Evolutionary conservation across 1,140 invertebrate species (phyloP), one percentile per base, ranked within the genome.

Genomic region (Eulimnadia texana): DNA sequence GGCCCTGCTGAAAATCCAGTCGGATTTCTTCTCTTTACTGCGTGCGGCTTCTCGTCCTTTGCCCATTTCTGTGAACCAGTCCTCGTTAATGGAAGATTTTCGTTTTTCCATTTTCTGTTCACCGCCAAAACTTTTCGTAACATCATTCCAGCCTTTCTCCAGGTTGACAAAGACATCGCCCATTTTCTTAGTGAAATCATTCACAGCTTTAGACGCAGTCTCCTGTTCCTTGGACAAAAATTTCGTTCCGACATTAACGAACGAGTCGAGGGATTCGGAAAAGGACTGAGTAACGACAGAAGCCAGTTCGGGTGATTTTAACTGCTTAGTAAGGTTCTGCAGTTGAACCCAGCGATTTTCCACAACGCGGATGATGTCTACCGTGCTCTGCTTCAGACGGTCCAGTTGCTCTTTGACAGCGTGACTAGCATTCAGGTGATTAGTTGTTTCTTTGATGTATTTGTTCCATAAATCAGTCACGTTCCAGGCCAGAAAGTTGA

Each of bases 1-100:
- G 16, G 55, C 55, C 22, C 55, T 27, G n/a, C 29, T 33, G 55
- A 57, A 57, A 23, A 57, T 28, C 55, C 55, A 57, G 13, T 57
- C 55, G 55, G 27, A 29, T 25, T 33, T 23, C 20, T 57, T 57
- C 28, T 57, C 55, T 10, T 11, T 28, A 10, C 28, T 27, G 25
- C 55, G 25, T 3, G 33, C 20, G 22, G 27, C 33, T 9, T 57
- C 55, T 1, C 55, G 55, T 6, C 29, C 24, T n/a, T 57, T 23
- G 2, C 55, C 55, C 55, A 57, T 57, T 9, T 23, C 27, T 3
- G 16, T 19, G 25, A 57, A 57, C 55, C 55, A 57, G 20, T 57
- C 55, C 19, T 27, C 10, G 19, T 57, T 57, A 20, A 57, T 57
- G 27, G 10, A 20, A 22, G 20, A 27, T 33, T 57, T 33, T 27